Percentiles rank a stretch among this genome's conserved stretches.
These are phyloP conservation scores for Pheosia gnoma DNA, from an alignment of 2,888 invertebrate species.

Conservation along the genomic window DNA sequence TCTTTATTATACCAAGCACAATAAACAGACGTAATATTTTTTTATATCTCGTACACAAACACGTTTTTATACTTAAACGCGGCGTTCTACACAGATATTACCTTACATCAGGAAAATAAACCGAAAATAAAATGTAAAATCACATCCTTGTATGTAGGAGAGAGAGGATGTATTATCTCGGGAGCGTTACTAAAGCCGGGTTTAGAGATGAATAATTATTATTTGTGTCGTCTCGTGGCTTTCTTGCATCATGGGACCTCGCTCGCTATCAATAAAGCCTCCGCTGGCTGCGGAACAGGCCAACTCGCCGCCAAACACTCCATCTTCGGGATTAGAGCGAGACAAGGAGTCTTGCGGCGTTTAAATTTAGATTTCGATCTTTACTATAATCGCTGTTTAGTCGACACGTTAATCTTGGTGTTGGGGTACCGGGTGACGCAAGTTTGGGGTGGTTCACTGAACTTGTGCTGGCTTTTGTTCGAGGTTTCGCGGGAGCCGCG, in stretches of 20 bases:
- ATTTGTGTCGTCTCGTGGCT: constrained; percentile 31
- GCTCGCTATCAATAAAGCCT: constrained; percentile 57
- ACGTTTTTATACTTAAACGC: constrained; percentile 42
- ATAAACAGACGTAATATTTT: constrained; percentile 40
- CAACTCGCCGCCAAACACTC: constrained; percentile 57
- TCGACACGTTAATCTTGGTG: constrained; percentile 55
- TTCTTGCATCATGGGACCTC: constrained; percentile 31
- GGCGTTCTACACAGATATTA: constrained; percentile 34
- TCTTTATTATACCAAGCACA: constrained; percentile 33
- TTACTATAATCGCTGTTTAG: constrained; percentile 64
- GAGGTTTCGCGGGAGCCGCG: not conserved
- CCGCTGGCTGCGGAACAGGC: constrained; percentile 35
- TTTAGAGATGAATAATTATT: constrained; percentile 54
- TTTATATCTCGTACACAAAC: constrained; percentile 40
- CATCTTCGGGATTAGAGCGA: constrained; percentile 67
- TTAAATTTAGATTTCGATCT: constrained; percentile 74
- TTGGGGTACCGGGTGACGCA: constrained; percentile 22
- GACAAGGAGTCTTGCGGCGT: constrained; percentile 60
- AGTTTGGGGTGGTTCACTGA: constrained; percentile 10
- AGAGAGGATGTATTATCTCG: constrained; percentile 20
- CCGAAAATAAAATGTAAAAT: constrained; percentile 30
- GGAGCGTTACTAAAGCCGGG: constrained; percentile 35
- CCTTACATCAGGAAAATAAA: constrained; percentile 40
- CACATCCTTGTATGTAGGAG: constrained; percentile 27
- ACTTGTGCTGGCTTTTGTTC: constrained; percentile 8